Evolutionary conservation across 2,113 vertebrate species (phyloP).

Genomic region (Ciconia stormi): DNA sequence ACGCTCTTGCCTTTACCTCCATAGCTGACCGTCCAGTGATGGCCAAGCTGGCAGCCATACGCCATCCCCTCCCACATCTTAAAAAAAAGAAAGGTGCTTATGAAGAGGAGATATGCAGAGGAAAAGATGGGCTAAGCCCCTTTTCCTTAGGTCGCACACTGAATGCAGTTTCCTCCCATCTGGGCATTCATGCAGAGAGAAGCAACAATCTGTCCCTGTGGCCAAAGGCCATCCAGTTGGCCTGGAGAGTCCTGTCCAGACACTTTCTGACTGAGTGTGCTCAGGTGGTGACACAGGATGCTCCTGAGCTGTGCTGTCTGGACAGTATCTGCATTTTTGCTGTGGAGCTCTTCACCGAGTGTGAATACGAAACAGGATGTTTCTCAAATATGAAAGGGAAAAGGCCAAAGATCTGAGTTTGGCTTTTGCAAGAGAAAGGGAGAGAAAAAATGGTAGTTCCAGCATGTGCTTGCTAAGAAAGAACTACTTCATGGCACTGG

Average conservation of each 20-base stretch:
- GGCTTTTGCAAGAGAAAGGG: background rate
- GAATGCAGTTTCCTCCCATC: background rate
- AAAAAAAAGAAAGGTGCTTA: background rate
- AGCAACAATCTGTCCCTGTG: background rate
- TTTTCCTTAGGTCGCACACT: background rate
- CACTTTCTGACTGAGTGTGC: background rate
- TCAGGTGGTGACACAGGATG: background rate
- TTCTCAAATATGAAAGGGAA: background rate
- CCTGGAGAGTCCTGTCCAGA: background rate
- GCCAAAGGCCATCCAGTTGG: background rate
- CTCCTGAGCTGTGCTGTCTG: background rate
- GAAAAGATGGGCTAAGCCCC: background rate
- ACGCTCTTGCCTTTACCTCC: background rate
- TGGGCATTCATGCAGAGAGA: background rate
- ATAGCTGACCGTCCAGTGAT: background rate
- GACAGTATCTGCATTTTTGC: background rate
- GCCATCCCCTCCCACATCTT: background rate
- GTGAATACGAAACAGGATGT: background rate
- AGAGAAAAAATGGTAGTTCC: background rate
- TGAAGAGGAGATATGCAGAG: background rate
- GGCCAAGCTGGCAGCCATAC: background rate
- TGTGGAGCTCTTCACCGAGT: background rate
- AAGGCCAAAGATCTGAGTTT: background rate
- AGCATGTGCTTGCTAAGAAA: background rate
- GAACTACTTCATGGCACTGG: background rate